Evolutionary conservation across 2,888 invertebrate genomes (phyloP).

Genomic region (Zeuzera pyrina): DNA sequence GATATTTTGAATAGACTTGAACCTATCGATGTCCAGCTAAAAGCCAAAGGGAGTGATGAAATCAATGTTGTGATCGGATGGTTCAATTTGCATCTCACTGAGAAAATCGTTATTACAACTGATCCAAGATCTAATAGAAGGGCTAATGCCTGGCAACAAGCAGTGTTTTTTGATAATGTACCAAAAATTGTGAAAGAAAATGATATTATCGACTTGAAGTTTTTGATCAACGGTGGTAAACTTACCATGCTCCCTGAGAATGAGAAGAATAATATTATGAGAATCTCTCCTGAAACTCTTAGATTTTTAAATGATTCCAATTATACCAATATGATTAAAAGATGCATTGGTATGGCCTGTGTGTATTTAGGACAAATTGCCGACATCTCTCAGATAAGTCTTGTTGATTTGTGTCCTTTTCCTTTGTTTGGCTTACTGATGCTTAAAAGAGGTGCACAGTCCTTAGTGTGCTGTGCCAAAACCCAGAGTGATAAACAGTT

Average conservation of each 20-base stretch:
- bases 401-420: constrained; percentile 76
- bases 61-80: constrained; percentile 76
- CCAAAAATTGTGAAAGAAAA: background rate
- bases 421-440: constrained; percentile 75
- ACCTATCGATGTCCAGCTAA: background rate
- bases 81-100: constrained; percentile 77
- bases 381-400: constrained; percentile 32
- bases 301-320: constrained; percentile 65
- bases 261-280: constrained; percentile 25
- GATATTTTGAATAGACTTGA: background rate
- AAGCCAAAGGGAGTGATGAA: constrained; percentile 31
- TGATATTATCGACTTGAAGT: background rate
- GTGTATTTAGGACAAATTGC: constrained; percentile 48
- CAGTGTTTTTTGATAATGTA: background rate
- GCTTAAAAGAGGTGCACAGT: constrained; percentile 59
- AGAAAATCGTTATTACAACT: constrained; percentile 66
- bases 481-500: constrained; percentile 46
- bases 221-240: background rate
- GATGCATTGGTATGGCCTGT: constrained; percentile 42
- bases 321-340: constrained; percentile 47
- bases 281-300: constrained; percentile 41
- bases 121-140: constrained; percentile 48
- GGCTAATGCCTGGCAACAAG: constrained; percentile 38
- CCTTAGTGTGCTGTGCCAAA: constrained; percentile 56
- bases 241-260: constrained; percentile 6